Base-by-base conservation (phyloP, 2,888 invertebrate genomes). In the Ischnus inquisitorius region DNA sequence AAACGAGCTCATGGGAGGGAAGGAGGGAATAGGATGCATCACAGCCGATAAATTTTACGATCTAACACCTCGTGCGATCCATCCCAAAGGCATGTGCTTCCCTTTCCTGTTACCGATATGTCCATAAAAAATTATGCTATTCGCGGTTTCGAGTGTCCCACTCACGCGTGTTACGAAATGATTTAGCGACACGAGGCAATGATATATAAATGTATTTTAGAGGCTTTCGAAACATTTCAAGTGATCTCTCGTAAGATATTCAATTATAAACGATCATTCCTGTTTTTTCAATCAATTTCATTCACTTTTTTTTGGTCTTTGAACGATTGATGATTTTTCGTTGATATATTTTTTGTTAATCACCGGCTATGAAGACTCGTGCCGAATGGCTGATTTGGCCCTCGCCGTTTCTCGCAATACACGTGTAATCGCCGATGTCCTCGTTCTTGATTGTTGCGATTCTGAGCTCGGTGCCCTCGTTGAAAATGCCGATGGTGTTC, bases 351-450 rank as follows among this genome's bases (percentile, higher is more conserved):
- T 34, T 19, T 25, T 65, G 6, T 34, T 54, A 82, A 91, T 92
- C 88, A 95, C 95, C 98, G 92, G 99, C 99, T 93, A 99, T 98
- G 94, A 99, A 98, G 93, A 99, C 98, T 93, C 98, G 96, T 89
- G 98, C 98, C 86, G 98, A 98, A 94, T 99, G 98, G 92, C 98
- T 98, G 91, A 98, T 98, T 94, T 98, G 98, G 16, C 99, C 99
- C 95, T 99, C 98, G 91, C 98, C 97, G 95, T 99, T 98, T 91
- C 98, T 96, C 91, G 98, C 99, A 93, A 98, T 97, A 95, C 99
- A 99, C 88, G 98, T 98, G 95, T 99, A 99, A 94, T 98, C 98
- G 81, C 98, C 99, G 91, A 98, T 98, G 94, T 99, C 99, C 93
- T 98, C 97, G 94, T 97, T 97, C 88, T 98, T 96, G 92, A 99